Percentiles rank a stretch among this genome's conserved stretches.
Conservation (phyloP, 2,797 vertebrate species). For the Sebastes nivosus region DNA sequence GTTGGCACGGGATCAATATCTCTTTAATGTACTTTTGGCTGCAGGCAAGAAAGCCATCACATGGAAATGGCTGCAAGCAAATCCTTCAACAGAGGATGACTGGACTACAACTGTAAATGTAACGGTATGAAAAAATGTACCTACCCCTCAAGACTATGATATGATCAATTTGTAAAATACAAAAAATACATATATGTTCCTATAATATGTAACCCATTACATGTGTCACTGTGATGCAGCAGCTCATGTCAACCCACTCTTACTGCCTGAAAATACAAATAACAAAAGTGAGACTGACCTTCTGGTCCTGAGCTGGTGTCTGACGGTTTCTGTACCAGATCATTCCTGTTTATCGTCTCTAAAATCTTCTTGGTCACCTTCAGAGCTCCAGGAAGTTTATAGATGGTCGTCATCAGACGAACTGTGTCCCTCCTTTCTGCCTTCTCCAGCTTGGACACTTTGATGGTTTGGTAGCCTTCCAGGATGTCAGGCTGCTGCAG, state of each 20-base stretch:
- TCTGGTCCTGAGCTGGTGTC: background rate
- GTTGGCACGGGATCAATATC: too few relatives aligned
- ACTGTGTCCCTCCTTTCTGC: background rate
- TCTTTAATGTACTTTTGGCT: too few relatives aligned
- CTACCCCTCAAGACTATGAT: too few relatives aligned
- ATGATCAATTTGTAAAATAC: too few relatives aligned
- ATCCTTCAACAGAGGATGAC: too few relatives aligned
- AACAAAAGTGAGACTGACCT: background rate
- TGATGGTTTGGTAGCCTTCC: background rate
- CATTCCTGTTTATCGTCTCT: background rate
- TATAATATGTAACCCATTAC: too few relatives aligned
- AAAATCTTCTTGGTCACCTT: background rate
- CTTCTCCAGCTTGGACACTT: background rate
- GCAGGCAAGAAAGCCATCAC: too few relatives aligned
- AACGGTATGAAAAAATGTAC: too few relatives aligned
- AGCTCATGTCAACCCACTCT: background rate
- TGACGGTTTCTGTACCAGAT: background rate
- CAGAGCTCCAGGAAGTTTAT: background rate
- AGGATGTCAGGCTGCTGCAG: background rate
- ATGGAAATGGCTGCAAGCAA: too few relatives aligned
- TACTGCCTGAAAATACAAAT: background rate
- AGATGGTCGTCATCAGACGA: background rate
- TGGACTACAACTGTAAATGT: too few relatives aligned
- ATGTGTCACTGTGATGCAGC: too few relatives aligned
- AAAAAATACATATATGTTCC: too few relatives aligned